Evolutionary conservation across 2,113 vertebrate genomes (phyloP).

Genomic region (Colossoma macropomum): DNA sequence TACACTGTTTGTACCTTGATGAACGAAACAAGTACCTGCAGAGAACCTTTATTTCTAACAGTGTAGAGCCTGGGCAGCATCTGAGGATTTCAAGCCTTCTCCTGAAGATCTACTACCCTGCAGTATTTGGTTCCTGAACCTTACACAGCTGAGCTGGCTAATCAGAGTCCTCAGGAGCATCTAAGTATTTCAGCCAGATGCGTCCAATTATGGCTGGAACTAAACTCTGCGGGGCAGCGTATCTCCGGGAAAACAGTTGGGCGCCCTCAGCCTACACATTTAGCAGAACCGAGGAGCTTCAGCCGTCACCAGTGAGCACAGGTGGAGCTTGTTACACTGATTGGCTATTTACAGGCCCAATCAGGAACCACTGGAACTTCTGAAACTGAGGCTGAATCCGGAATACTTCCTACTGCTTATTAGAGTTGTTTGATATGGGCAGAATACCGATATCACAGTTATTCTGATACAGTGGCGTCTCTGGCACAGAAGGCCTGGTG

Average conservation of each 20-base stretch:
- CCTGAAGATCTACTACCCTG: too few species aligned
- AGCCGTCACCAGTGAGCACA: not conserved
- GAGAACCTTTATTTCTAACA: too few species aligned
- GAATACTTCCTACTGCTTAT: not conserved
- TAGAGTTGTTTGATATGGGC: not conserved
- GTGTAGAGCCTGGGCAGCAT: not conserved
- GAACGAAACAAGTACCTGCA: not conserved
- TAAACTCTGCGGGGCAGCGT: not conserved
- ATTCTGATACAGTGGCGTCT: too few species aligned
- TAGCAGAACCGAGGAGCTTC: not conserved
- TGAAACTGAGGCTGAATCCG: not conserved
- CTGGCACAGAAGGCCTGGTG: too few species aligned
- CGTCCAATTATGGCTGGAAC: not conserved
- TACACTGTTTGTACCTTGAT: not conserved
- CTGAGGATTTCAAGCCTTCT: not conserved
- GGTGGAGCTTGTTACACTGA: not conserved
- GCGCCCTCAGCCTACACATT: not conserved
- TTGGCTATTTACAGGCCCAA: constrained; percentile 19
- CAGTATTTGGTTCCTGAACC: not conserved
- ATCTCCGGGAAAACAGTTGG: not conserved
- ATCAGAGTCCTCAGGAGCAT: constrained; percentile 3
- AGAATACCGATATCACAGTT: too few species aligned
- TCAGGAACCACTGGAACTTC: not conserved
- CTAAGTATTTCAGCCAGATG: not conserved
- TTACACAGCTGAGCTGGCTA: not conserved